Conservation (phyloP, 2,888 invertebrate genomes). For the Proisotoma minuta region DNA sequence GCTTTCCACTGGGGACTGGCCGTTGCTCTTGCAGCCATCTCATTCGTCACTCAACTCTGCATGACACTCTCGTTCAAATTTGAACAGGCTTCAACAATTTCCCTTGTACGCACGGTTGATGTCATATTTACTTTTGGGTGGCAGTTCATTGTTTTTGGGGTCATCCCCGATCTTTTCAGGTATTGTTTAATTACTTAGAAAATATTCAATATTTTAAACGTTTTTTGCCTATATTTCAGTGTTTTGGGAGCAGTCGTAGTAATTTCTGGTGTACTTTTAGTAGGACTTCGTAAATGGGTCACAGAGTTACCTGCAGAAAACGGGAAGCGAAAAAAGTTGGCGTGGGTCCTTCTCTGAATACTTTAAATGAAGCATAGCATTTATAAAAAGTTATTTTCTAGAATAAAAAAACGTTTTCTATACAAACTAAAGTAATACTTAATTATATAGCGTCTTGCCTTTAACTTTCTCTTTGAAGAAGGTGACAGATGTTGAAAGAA, state of each 20-base stretch:
- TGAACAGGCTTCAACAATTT: conserved; percentile 86
- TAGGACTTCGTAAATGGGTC: conserved; percentile 36
- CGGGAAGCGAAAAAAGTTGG: conserved; percentile 13
- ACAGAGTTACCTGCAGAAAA: conserved; percentile 26
- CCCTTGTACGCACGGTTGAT: conserved; percentile 64
- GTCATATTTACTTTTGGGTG: conserved; percentile 40
- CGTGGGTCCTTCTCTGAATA: not conserved
- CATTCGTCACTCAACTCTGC: conserved; percentile 81
- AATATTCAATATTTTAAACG: conserved; percentile 1
- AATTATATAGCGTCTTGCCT: too few species aligned
- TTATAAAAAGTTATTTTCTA: too few species aligned
- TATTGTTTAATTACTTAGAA: conserved; percentile 4
- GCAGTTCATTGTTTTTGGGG: conserved; percentile 39
- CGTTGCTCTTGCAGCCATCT: conserved; percentile 64
- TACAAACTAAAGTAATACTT: too few species aligned
- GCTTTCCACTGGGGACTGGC: conserved; percentile 32
- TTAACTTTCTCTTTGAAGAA: too few species aligned
- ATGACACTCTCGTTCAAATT: conserved; percentile 81
- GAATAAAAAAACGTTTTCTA: too few species aligned
- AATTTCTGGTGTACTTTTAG: conserved; percentile 29
- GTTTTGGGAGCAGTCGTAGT: conserved; percentile 38
- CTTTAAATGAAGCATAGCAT: too few species aligned
- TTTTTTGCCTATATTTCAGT: conserved; percentile 19
- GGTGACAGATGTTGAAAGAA: too few species aligned
- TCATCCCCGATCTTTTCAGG: conserved; percentile 37